Conservation (phyloP, 2,888 invertebrate genomes). For the Syrista parreyssii region DNA sequence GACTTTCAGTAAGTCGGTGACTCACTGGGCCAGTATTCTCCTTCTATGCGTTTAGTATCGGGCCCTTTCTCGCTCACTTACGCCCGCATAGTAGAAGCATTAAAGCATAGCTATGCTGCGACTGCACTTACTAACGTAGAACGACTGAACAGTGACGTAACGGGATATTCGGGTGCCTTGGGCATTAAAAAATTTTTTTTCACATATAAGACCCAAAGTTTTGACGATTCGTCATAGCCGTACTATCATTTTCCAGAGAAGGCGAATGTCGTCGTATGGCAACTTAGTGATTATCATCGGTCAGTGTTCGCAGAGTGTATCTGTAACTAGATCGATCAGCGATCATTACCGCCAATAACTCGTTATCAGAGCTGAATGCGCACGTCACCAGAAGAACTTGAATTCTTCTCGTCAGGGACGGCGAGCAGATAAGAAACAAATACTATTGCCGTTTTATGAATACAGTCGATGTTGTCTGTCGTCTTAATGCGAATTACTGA, state of each 20-base stretch:
- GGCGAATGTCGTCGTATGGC: neutral
- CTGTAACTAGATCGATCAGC: neutral
- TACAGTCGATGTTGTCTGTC: neutral
- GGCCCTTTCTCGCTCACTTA: constrained; percentile 50
- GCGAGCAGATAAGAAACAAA: neutral
- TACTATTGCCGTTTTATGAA: neutral
- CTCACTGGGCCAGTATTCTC: constrained; percentile 37
- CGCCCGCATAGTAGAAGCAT: constrained; percentile 49
- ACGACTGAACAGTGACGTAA: constrained; percentile 31
- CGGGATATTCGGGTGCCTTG: neutral
- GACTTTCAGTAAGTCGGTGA: constrained; percentile 10
- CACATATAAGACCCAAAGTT: neutral
- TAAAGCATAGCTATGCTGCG: constrained; percentile 33
- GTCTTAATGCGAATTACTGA: no score
- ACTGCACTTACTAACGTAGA: constrained; percentile 39
- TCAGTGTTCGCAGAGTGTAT: neutral
- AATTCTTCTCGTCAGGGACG: neutral
- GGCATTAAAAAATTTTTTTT: neutral
- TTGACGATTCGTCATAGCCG: neutral
- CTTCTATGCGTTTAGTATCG: constrained; percentile 33
- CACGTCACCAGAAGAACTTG: neutral
- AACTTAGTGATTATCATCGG: neutral
- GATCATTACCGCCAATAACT: neutral
- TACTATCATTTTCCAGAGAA: neutral
- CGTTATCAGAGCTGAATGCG: neutral